Conservation (phyloP, 2,888 invertebrate species). For the Bellardia pandia region DNA sequence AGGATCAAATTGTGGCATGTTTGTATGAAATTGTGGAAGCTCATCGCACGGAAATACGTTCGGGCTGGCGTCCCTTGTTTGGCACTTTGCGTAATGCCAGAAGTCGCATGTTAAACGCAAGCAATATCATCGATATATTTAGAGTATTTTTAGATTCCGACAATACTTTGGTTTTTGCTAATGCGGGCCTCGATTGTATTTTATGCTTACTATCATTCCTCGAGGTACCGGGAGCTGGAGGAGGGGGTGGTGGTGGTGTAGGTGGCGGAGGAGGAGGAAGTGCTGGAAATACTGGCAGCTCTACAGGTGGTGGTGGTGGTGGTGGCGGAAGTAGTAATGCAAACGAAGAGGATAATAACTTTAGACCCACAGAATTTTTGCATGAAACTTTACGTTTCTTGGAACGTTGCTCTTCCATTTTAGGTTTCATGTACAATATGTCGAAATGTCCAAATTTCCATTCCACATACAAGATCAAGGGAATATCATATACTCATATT, state of each 20-base stretch:
- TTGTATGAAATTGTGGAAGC: conserved; percentile 98
- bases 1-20: conserved; percentile 96
- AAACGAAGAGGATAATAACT: conserved; percentile 85
- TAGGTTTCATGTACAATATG: conserved; percentile 97
- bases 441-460: conserved; percentile 97
- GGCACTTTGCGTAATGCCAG: conserved; percentile 95
- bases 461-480: conserved; percentile 92
- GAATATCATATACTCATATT: conserved; percentile 90
- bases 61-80: conserved; percentile 98
- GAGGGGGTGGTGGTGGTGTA: conserved; percentile 87
- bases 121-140: conserved; percentile 94
- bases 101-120: conserved; percentile 86
- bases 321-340: conserved; percentile 86
- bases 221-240: conserved; percentile 85
- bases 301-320: conserved; percentile 83
- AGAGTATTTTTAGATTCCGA: conserved; percentile 96
- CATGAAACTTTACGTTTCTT: conserved; percentile 93
- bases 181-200: conserved; percentile 97
- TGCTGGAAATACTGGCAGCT: conserved; percentile 83
- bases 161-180: conserved; percentile 96
- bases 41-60: conserved; percentile 95
- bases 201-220: conserved; percentile 91
- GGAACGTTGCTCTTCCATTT: conserved; percentile 93
- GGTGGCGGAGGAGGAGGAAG: conserved; percentile 69
- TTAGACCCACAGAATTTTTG: conserved; percentile 84